These are phyloP conservation scores for Coracias cyanogaster DNA, from an alignment of 2,797 vertebrate genomes.

Conservation along the genomic window DNA sequence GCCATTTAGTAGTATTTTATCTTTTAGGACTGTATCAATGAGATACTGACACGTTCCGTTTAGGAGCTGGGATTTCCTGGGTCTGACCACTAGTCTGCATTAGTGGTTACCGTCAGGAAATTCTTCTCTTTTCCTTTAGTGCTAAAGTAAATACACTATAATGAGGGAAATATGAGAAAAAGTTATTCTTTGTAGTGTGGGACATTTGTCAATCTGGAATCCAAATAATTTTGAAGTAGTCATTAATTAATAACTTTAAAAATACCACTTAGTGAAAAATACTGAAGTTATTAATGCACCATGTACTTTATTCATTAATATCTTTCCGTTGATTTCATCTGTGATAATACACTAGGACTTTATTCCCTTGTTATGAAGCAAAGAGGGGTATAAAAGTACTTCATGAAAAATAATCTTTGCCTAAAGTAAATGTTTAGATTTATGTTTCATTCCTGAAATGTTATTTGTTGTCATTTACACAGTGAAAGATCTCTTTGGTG, in stretches of 20 bases:
- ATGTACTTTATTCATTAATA: no score
- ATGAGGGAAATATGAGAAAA: not conserved
- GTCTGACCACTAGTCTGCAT: conserved; percentile 19
- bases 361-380: not conserved
- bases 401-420: not conserved
- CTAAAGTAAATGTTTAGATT: not conserved
- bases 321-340: no score
- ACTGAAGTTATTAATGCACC: not conserved
- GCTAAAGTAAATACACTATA: not conserved
- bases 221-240: not conserved
- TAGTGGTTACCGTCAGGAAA: conserved; percentile 32
- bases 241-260: not conserved
- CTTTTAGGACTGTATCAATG: not conserved
- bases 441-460: not conserved
- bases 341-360: not conserved
- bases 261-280: not conserved
- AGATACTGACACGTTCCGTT: not conserved
- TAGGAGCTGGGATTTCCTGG: conserved; percentile 9
- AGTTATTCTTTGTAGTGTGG: not conserved
- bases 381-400: not conserved
- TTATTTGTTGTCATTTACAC: not conserved
- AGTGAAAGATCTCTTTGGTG: not conserved
- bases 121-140: not conserved
- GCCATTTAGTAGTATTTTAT: not conserved
- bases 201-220: not conserved